These are phyloP conservation scores for Eurosta solidaginis DNA, from an alignment of 1,140 invertebrate species.

Conservation along the genomic window DNA sequence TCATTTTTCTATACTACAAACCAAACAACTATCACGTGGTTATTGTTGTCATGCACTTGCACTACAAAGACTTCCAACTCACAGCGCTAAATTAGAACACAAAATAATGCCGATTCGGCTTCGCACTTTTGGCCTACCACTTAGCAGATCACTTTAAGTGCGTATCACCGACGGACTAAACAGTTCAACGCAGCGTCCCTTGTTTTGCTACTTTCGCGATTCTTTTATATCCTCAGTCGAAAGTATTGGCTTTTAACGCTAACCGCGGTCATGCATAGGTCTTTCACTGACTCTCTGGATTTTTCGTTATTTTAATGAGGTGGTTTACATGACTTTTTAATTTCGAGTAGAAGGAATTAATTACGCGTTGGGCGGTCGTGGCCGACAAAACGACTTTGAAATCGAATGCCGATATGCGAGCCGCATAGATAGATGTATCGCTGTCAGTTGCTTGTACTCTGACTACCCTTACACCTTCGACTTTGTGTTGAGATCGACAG, in stretches of 20 bases:
- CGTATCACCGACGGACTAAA: background rate
- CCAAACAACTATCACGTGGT: too few species aligned
- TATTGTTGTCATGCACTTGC: too few species aligned
- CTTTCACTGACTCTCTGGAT: background rate
- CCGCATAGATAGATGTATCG: background rate
- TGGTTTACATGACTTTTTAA: conserved; percentile 60
- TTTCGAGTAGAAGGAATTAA: conserved; percentile 60
- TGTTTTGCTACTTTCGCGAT: background rate
- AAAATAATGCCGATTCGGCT: background rate
- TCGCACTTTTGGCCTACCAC: background rate
- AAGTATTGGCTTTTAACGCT: background rate
- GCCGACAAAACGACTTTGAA: conserved; percentile 19
- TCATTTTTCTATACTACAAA: too few species aligned
- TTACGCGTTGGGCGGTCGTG: conserved; percentile 57
- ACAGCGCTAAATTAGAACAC: background rate
- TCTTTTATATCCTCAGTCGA: background rate
- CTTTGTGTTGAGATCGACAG: background rate
- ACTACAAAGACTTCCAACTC: background rate
- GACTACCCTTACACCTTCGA: background rate
- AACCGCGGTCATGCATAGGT: background rate
- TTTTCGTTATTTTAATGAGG: conserved; percentile 58
- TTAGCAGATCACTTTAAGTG: conserved; percentile 24
- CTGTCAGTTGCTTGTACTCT: background rate
- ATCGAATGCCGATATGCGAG: background rate
- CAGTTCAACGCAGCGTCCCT: background rate